Base-by-base conservation (phyloP, 2,113 vertebrate genomes). In the Axis porcinus region DNA sequence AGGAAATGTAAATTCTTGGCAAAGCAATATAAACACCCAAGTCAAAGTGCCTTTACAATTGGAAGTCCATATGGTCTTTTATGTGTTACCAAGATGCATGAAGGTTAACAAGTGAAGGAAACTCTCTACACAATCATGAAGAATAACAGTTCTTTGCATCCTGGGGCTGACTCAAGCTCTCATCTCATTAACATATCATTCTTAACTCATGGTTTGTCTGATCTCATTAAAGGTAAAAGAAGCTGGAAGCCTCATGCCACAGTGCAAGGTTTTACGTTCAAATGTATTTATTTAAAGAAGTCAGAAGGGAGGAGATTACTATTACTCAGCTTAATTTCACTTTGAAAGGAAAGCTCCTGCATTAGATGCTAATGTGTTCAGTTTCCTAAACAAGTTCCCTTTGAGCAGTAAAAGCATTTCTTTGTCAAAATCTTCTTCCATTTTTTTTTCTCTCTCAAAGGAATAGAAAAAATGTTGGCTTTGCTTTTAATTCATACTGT, bases 271-370 rank as follows among this genome's bases (percentile, higher is more conserved):
- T 89, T 86, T 76, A 64, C 93, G 83, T 95, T 86, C 16, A 4
- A 50, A 52, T 50, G 36, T 95, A 95, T 97, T 98, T 98, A 97
- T 97, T 98, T 95, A 86, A 82, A 98, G 89, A 96, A 92, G 93
- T 81, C 91, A 92, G 86, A 43, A 95, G 86, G 85, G 89, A 96
- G 79, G 25, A 89, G 55, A 58, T 85, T 55, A 95, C 87, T 96
- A 91, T 94, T 95, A 95, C 88, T 94, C 86, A 84, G 83, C 70
- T 96, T 97, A 82, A 94, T 98, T 94, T 97, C 88, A 91, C 96
- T 97, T 98, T 99, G 91, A 97, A 93, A 98, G 96, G 86, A 92
- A 98, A 97, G 85, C 90, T 95, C 86, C 94, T 93, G 98, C 98
- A 98, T 99, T 98, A 98, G 45, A 96, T 93, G 67, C 76, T 97